A percentile compares a stretch with the other conserved stretches of the same genome.
These are phyloP conservation scores for Siphonodentalium dalli DNA, from an alignment of 2,888 invertebrate species.

Conservation along the genomic window DNA sequence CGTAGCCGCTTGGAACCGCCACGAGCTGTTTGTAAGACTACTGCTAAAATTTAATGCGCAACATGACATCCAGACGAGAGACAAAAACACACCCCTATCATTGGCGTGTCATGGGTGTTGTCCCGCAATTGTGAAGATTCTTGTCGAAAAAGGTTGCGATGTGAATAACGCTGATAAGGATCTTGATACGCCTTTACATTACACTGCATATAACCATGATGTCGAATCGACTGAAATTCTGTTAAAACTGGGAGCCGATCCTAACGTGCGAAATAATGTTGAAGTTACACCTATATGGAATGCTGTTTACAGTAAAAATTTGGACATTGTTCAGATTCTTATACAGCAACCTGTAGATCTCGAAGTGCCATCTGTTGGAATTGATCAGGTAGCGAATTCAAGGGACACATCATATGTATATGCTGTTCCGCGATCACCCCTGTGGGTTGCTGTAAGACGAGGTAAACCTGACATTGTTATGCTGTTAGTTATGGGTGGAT, in stretches of 20 bases:
- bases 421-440: conserved; percentile 37
- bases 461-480: conserved; percentile 30
- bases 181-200: conserved; percentile 50
- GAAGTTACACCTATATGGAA: conserved; percentile 54
- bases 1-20: conserved; percentile 55
- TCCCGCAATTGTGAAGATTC: conserved; percentile 33
- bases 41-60: conserved; percentile 39
- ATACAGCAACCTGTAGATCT: conserved; percentile 43
- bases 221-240: conserved; percentile 36
- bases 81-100: conserved; percentile 51
- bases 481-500: conserved; percentile 43
- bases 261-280: conserved; percentile 39
- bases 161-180: conserved; percentile 57
- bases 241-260: conserved; percentile 47
- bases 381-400: conserved; percentile 46
- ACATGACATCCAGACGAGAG: conserved; percentile 40
- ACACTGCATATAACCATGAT: conserved; percentile 52
- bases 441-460: conserved; percentile 42
- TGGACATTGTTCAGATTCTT: conserved; percentile 38
- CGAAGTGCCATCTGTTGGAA: conserved; percentile 39
- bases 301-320: conserved; percentile 41
- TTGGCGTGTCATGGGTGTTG: conserved; percentile 52
- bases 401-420: conserved; percentile 37
- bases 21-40: conserved; percentile 31
- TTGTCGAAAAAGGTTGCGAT: conserved; percentile 44